Base-by-base conservation (phyloP, 2,888 invertebrate genomes). In the Hetaerina titia region DNA sequence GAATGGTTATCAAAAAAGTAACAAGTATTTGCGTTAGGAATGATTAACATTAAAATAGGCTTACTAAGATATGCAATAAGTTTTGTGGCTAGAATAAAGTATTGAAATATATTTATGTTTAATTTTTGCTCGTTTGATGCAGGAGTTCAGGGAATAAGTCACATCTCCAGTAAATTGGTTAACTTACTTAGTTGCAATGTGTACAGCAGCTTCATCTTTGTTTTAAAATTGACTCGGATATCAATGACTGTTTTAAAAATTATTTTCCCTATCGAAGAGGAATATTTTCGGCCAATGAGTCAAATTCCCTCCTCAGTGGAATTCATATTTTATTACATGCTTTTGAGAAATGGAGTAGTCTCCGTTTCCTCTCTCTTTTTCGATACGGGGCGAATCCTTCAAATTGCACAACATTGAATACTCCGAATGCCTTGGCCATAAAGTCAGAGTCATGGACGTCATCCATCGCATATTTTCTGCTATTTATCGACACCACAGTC, bases 381-480 rank as follows among this genome's bases (percentile, higher is more conserved):
- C 81, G 9, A 31, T 81, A 81, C 15, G 31, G 25, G 81, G 31
- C 81, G 81, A 81, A 81, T 81, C 81, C 13, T 81, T 81, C 81
- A 81, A 81, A 81, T 81, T 81, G 31, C 81, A 25, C 11, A 81
- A 81, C 81, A 81, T 81, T 81, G 25, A 81, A 25, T 31, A 31
- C 13, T 11, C 13, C 25, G 31, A 81, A 31, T 81, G 81, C n/a
- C 81, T 81, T 81, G 25, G 81, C 81, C 31, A 81, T 81, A 81
- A 81, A 81, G 81, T 81, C 31, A 31, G 31, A 81, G 81, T 22
- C 13, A 31, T 81, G 81, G 81, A 13, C 31, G 81, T 31, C 81
- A 81, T 81, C 22, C 81, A 81, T 81, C 81, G 81, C 81, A 81
- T 81, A 81, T 81, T 81, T 81, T 31, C 25, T 11, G 31, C 81